Evolutionary conservation across 2,797 vertebrate species (phyloP).

Genomic region (Kryptopterus vitreolus): DNA sequence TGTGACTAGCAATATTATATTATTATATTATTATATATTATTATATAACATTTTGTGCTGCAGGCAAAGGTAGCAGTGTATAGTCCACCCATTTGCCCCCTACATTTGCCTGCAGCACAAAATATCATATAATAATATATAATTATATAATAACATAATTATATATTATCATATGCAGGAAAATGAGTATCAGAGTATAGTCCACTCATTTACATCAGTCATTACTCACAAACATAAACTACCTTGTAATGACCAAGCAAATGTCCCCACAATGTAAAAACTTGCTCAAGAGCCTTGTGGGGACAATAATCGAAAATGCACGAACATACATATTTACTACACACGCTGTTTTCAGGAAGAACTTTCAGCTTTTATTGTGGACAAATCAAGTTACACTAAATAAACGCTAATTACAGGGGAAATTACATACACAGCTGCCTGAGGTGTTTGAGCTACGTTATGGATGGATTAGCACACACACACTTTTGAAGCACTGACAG

Average conservation of each 20-base stretch:
- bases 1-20: no score
- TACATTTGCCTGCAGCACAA: no score
- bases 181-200: no score
- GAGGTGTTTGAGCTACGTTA: slow-evolving; percentile 44
- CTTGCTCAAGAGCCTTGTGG: neutral
- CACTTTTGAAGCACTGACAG: slow-evolving; percentile 64
- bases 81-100: no score
- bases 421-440: slow-evolving; percentile 48
- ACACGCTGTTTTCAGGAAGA: slow-evolving; percentile 30
- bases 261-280: neutral
- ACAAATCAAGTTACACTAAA: slow-evolving; percentile 51
- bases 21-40: no score
- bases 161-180: no score
- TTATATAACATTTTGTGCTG: no score
- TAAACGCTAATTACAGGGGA: slow-evolving; percentile 57
- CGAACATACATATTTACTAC: slow-evolving; percentile 8
- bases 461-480: slow-evolving; percentile 50
- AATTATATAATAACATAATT: no score
- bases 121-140: no score
- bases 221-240: neutral
- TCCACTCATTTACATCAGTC: no score
- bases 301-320: neutral
- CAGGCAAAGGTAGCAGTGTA: no score
- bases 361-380: slow-evolving; percentile 50
- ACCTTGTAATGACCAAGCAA: neutral